These are phyloP conservation scores for Sipha flava DNA, from an alignment of 1,140 invertebrate genomes.

Conservation along the genomic window DNA sequence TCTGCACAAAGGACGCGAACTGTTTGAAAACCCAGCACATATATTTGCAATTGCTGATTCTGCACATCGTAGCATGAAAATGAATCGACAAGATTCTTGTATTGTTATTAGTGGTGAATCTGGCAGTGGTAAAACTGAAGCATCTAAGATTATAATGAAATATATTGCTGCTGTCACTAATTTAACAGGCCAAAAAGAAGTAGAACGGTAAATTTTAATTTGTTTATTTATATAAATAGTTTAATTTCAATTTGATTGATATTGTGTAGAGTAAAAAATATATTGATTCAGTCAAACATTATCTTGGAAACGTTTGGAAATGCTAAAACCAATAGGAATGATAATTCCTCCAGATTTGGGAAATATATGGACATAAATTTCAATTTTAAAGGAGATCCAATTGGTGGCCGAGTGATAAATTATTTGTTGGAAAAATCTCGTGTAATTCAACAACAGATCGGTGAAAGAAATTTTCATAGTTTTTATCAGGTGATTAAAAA, in stretches of 20 bases:
- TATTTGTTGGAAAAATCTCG: slow-evolving; percentile 94
- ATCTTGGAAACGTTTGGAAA: slow-evolving; percentile 96
- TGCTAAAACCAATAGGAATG: slow-evolving; percentile 94
- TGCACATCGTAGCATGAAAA: slow-evolving; percentile 85
- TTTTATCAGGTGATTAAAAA: slow-evolving; percentile 80
- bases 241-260: not conserved
- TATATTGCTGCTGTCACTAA: slow-evolving; percentile 97
- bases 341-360: slow-evolving; percentile 94
- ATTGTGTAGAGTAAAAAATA: slow-evolving; percentile 82
- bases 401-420: slow-evolving; percentile 93
- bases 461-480: slow-evolving; percentile 94
- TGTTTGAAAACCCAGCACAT: slow-evolving; percentile 90
- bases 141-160: slow-evolving; percentile 98
- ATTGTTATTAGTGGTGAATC: slow-evolving; percentile 95
- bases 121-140: slow-evolving; percentile 93
- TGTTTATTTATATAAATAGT: not conserved
- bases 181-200: slow-evolving; percentile 80
- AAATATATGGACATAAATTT: slow-evolving; percentile 99
- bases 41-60: slow-evolving; percentile 90
- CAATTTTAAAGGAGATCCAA: slow-evolving; percentile 94
- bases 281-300: slow-evolving; percentile 89
- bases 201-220: slow-evolving; percentile 65
- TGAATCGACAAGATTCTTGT: slow-evolving; percentile 82
- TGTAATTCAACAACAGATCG: slow-evolving; percentile 83
- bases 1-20: slow-evolving; percentile 58